phyloP scores from a whole-genome alignment of 2,113 vertebrate species.

The Hiodon alosoides region DNA sequence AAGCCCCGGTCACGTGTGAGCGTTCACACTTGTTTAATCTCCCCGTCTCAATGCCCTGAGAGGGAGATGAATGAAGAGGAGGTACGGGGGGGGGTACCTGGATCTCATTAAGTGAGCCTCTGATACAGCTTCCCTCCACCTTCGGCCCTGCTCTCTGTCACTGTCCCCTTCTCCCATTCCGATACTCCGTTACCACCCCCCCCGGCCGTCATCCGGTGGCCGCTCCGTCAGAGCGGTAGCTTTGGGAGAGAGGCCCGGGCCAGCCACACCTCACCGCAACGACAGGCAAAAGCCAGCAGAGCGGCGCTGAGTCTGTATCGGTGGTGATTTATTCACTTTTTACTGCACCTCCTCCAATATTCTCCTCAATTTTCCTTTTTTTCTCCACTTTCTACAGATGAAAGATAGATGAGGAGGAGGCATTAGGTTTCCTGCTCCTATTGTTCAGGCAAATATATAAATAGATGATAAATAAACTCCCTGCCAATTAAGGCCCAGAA shows the following conservation, averaged over 20 bases:
- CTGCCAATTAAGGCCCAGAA: neutral
- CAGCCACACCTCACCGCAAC: neutral
- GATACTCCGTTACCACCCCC: constrained; percentile 21
- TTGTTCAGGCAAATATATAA: neutral
- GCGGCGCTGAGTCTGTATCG: too few relatives aligned
- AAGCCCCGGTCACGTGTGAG: constrained; percentile 67
- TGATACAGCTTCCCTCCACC: constrained; percentile 46
- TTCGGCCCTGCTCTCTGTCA: constrained; percentile 29
- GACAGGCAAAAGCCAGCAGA: too few relatives aligned
- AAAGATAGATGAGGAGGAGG: neutral
- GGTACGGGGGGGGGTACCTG: constrained; percentile 64
- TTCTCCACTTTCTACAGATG: neutral
- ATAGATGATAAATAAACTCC: constrained; percentile 3
- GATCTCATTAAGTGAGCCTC: constrained; percentile 63
- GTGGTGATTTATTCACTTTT: neutral
- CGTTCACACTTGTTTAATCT: constrained; percentile 75
- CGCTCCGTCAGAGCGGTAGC: neutral
- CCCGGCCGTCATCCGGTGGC: constrained; percentile 14
- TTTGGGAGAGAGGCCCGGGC: neutral
- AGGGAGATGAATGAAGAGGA: constrained; percentile 53
- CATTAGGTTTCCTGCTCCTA: neutral
- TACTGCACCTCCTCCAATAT: neutral
- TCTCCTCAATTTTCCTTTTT: neutral
- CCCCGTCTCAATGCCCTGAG: constrained; percentile 48
- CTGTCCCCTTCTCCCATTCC: constrained; percentile 19